phyloP scores from a whole-genome alignment of 2,888 invertebrate species.

The Lamellibrachia satsuma region DNA sequence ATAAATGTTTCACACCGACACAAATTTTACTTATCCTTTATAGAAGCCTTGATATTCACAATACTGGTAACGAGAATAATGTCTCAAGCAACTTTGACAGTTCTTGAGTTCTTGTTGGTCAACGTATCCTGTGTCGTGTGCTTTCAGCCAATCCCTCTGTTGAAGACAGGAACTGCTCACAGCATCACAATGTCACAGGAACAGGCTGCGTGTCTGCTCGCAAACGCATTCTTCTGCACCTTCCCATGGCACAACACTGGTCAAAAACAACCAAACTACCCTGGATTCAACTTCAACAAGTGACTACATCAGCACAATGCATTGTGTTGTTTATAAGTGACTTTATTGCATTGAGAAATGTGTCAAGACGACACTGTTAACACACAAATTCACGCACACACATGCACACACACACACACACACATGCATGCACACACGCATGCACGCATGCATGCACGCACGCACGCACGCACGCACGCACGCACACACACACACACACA shows the following conservation, averaged over 20 bases:
- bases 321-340: no score
- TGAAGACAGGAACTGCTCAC: slow-evolving; percentile 72
- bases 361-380: no score
- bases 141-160: slow-evolving; percentile 74
- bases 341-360: no score
- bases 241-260: slow-evolving; percentile 77
- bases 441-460: background rate
- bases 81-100: background rate
- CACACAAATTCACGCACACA: no score
- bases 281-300: slow-evolving; percentile 89
- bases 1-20: no score
- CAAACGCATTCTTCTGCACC: slow-evolving; percentile 95
- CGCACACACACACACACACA: no score
- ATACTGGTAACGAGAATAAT: background rate
- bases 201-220: slow-evolving; percentile 86
- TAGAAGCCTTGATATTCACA: no score
- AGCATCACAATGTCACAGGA: slow-evolving; percentile 71
- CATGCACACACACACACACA: no score
- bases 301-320: slow-evolving; percentile 46
- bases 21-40: no score
- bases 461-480: no score
- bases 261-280: slow-evolving; percentile 69
- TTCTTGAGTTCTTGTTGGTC: background rate
- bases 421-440: background rate
- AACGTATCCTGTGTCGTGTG: background rate